Base-by-base conservation (phyloP, 2,797 vertebrate species). In the Numenius phaeopus region DNA sequence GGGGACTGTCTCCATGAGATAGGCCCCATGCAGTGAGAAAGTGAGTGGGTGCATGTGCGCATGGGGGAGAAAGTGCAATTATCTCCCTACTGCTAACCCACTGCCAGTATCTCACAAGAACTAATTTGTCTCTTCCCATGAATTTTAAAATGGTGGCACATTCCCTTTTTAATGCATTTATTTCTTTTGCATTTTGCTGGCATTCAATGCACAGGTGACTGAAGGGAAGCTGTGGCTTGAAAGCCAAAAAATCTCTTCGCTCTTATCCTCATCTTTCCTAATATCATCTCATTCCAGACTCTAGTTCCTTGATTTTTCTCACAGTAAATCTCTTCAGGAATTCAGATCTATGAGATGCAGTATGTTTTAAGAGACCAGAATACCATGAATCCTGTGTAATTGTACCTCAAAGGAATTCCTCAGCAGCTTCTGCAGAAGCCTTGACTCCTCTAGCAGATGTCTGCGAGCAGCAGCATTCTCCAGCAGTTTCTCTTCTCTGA, bases 381-480 rank as follows among this genome's bases (percentile, higher is more conserved):
- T 46, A 69, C 69, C 24, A 64, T 37, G 46, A 95, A 57, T 78
- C 40, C 14, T 82, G 8, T 46, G 54, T 46, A 94, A 79, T 13
- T 69, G 26, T 96, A 99, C 99, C 99, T 99, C 98, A 85, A 97
- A 98, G 89, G 98, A 98, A 91, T 98, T 98, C 92, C 97, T 98
- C 67, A 99, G 96, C 93, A 99, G 99, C 69, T 97, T 98, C 91
- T 99, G 99, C 52, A 99, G 98, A 91, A 98, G 98, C 83, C 96
- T 96, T 3, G 99, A 98, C 88, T 97, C 98, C 75, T 99, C 98
- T 79, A 99, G 97, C 96, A 97, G 97, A 95, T 23, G 97, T 71
- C 84, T 97, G 26, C 97, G 97, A 93, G 94, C 84, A 82, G 96
- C 94, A 62, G 98, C 98, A 85, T 78, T 98, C 91, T 98, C 98